Evolutionary conservation across 2,888 invertebrate species (phyloP).

Genomic region (Erebia aethiops): DNA sequence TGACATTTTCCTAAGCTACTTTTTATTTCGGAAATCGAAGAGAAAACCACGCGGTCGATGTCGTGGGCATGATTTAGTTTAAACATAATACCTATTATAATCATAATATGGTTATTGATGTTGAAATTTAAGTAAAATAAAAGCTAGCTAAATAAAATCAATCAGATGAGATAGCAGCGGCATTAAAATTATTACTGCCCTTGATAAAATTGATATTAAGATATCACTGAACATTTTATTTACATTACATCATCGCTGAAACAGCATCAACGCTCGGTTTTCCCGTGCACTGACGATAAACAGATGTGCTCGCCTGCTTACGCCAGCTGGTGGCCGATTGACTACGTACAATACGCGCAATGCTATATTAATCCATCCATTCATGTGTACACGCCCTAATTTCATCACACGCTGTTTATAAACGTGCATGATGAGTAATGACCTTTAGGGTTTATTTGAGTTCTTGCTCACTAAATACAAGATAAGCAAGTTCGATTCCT

Average conservation of each 20-base stretch:
- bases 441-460: neutral
- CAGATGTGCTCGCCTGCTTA: slow-evolving; percentile 31
- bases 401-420: slow-evolving; percentile 20
- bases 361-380: slow-evolving; percentile 34
- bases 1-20: too few species aligned
- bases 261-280: slow-evolving; percentile 28
- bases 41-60: too few species aligned
- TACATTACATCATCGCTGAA: slow-evolving; percentile 1
- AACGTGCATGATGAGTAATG: neutral
- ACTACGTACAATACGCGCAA: slow-evolving; percentile 23
- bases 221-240: neutral
- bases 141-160: too few species aligned
- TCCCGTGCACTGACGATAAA: slow-evolving; percentile 27
- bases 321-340: slow-evolving; percentile 24
- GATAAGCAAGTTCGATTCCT: neutral
- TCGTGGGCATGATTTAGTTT: too few species aligned
- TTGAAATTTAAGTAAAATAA: too few species aligned
- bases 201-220: neutral
- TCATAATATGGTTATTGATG: too few species aligned
- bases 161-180: too few species aligned
- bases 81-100: too few species aligned
- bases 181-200: neutral
- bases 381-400: slow-evolving; percentile 32
- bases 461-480: neutral
- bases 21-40: too few species aligned